Evolutionary conservation across 2,113 vertebrate genomes (phyloP).

Genomic region (Siniperca knerii): DNA sequence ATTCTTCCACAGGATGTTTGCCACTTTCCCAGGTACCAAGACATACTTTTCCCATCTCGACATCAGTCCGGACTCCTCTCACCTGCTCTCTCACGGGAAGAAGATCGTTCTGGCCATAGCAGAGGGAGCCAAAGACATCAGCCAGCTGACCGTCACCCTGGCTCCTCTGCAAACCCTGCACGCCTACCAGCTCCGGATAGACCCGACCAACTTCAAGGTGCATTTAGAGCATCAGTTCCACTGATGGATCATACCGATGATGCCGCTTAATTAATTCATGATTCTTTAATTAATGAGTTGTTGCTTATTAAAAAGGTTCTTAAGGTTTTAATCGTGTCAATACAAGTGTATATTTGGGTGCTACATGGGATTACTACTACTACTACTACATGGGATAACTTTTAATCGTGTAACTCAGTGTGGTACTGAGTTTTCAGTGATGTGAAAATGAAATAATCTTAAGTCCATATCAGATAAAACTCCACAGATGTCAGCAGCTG

Average conservation of each 20-base stretch:
- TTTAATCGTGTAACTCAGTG: too few species aligned
- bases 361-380: too few species aligned
- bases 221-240: not conserved
- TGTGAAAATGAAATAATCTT: not conserved
- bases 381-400: too few species aligned
- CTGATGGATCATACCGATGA: not conserved
- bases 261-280: not conserved
- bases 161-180: constrained; percentile 82
- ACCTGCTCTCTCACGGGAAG: constrained; percentile 80
- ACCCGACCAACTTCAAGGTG: constrained; percentile 87
- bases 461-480: not conserved
- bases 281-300: not conserved
- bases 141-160: constrained; percentile 77
- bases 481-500: not conserved
- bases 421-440: not conserved
- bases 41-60: constrained; percentile 85
- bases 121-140: constrained; percentile 82
- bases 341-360: too few species aligned
- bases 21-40: constrained; percentile 82
- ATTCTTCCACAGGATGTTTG: constrained; percentile 80
- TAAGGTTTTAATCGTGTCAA: not conserved
- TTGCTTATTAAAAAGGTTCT: not conserved
- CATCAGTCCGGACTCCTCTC: constrained; percentile 77
- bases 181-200: constrained; percentile 84
- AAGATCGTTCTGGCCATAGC: constrained; percentile 83